phyloP scores from a whole-genome alignment of 2,113 vertebrate genomes.

The Dipodomys merriami region DNA sequence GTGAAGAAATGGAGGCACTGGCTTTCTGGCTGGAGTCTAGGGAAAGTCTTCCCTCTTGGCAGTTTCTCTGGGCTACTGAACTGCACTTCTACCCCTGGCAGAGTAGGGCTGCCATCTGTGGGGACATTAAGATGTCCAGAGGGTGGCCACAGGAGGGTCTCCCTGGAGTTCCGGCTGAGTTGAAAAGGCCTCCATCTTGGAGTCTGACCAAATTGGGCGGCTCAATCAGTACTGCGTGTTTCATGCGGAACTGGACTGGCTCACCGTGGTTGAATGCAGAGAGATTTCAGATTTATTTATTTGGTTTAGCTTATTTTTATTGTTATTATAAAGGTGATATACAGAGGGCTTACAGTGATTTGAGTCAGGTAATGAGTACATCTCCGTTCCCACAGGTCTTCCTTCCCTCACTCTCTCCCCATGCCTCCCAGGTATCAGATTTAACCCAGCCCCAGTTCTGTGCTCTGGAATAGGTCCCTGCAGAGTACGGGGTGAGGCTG shows the following conservation, averaged over 20 bases:
- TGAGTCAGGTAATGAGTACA: too few species aligned
- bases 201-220: not conserved
- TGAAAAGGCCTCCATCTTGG: not conserved
- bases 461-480: not conserved
- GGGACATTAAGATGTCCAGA: not conserved
- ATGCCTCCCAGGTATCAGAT: not conserved
- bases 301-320: too few species aligned
- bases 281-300: not conserved
- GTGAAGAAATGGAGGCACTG: not conserved
- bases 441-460: not conserved
- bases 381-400: too few species aligned
- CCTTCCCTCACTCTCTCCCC: too few species aligned
- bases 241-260: not conserved
- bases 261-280: too few species aligned
- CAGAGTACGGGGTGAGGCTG: not conserved
- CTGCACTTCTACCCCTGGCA: not conserved
- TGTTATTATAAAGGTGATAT: too few species aligned
- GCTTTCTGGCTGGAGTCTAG: not conserved
- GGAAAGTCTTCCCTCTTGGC: not conserved
- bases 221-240: not conserved
- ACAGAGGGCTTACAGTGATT: too few species aligned
- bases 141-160: not conserved
- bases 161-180: not conserved
- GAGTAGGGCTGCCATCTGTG: not conserved
- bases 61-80: not conserved